Evolutionary conservation across 2,113 vertebrate genomes (phyloP).

Genomic region (Chionomys nivalis): DNA sequence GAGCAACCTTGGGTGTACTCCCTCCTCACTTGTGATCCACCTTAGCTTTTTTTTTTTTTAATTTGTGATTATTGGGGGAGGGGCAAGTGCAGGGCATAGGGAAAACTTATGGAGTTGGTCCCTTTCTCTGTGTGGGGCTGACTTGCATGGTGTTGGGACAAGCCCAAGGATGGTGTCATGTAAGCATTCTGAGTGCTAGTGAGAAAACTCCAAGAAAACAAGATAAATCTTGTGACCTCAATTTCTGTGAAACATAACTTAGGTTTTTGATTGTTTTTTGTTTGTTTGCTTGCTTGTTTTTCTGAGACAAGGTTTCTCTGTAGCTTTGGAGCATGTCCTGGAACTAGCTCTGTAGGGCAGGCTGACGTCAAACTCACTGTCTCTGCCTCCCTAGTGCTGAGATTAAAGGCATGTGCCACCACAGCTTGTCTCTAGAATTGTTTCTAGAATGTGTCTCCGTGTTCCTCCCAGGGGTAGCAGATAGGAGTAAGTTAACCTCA

Average conservation of each 20-base stretch:
- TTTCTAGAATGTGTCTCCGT: neutral
- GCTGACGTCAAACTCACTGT: no score
- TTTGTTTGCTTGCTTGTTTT: no score
- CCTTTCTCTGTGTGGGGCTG: neutral
- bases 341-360: no score
- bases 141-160: neutral
- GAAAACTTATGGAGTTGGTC: neutral
- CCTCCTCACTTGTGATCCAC: neutral
- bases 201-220: neutral
- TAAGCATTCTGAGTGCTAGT: neutral
- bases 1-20: neutral
- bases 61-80: neutral
- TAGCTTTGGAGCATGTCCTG: no score
- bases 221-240: neutral
- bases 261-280: no score
- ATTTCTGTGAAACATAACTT: neutral
- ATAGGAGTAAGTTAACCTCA: neutral
- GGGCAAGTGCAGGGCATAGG: neutral
- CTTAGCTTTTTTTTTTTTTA: neutral
- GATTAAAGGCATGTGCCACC: no score
- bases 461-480: no score
- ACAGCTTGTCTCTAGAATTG: no score
- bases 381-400: no score
- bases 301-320: no score
- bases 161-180: neutral